Base-by-base conservation (phyloP, 2,113 vertebrate genomes). In the Pao palembangensis region DNA sequence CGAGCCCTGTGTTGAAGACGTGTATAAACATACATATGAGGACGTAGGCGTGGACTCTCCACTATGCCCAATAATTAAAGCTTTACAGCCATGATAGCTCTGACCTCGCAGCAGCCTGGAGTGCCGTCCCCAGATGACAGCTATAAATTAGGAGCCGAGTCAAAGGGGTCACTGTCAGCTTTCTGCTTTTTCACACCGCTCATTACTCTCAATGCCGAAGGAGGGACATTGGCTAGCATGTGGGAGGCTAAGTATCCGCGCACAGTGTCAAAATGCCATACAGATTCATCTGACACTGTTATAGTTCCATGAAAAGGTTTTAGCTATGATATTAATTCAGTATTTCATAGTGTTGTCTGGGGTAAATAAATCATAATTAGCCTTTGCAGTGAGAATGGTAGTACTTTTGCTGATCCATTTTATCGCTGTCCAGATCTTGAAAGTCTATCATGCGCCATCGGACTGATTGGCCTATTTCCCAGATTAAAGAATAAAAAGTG, bases 331-430 rank as follows among this genome's bases (percentile, higher is more conserved):
- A 12, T 4, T 38, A 38, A 38, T 38, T 11, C 2, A 38, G 8
- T 38, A 8, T 12, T 38, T 38, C 67, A 70, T 51, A 53, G 53
- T n/a, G 58, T 51, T 54, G 44, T 69, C 63, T 70, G 53, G 61
- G 64, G 76, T 83, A 73, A 85, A 74, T 75, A 81, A 61, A 70
- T 87, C 81, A 77, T 79, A 69, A 85, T 84, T 80, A 84, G 69
- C 49, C 51, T 54, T 62, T 77, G 61, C 41, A 15, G 59, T 60
- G 71, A 68, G 55, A 73, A 38, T 47, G 60, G 54, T 52, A 67
- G 73, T 71, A 71, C 6, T 71, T 56, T 51, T 1, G 13, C 14
- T 3, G 75, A 71, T 31, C 17, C 58, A 66, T 73, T 74, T 17
- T 7, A 6, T 31, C 23, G 17, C 51, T 58, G 38, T 50, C 61